These are phyloP conservation scores for Glyptemys insculpta DNA, from an alignment of 2,797 vertebrate species.

Conservation along the genomic window DNA sequence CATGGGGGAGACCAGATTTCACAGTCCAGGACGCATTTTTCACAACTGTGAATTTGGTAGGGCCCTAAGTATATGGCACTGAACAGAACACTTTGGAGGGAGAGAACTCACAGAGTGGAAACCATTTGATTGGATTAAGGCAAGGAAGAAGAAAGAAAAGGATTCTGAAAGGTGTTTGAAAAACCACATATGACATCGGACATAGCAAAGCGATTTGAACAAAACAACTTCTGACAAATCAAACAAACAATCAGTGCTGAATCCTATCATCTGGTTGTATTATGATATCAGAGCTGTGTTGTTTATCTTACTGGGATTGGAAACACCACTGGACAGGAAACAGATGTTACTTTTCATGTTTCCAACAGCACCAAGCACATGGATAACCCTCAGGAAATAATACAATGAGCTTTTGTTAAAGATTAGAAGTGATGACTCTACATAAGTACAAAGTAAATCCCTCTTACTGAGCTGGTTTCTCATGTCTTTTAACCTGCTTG, in stretches of 20 bases:
- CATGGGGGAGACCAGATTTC: too few species aligned
- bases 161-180: not conserved
- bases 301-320: not conserved
- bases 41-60: too few species aligned
- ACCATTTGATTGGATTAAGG: not conserved
- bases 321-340: not conserved
- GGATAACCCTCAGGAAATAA: not conserved
- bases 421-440: not conserved
- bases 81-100: not conserved
- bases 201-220: not conserved
- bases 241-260: not conserved
- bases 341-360: not conserved
- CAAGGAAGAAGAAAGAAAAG: not conserved
- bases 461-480: not conserved
- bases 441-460: not conserved
- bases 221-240: not conserved
- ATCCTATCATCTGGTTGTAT: not conserved
- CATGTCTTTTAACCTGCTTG: not conserved
- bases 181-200: not conserved
- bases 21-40: too few species aligned
- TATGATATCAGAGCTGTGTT: not conserved
- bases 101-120: not conserved
- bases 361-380: not conserved
- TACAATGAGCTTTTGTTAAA: not conserved
- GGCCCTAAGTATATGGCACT: too few species aligned